phyloP scores from a whole-genome alignment of 2,888 invertebrate species.

The Agrochola circellaris region DNA sequence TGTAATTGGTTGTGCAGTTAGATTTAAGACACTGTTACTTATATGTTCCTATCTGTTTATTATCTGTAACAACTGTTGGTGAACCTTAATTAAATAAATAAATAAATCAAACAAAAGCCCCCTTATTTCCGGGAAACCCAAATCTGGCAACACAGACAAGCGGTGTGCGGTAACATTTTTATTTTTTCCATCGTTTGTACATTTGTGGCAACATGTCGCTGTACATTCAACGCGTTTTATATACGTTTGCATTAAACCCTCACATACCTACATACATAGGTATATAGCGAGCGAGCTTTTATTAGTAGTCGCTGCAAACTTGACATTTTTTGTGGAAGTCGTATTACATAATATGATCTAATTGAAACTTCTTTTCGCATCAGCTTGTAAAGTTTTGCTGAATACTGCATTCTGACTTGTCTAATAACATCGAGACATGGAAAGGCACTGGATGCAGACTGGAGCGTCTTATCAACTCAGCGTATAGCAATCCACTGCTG shows the following conservation, averaged over 20 bases:
- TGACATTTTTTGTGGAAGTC: constrained; percentile 25
- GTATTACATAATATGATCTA: constrained; percentile 26
- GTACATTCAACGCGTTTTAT: constrained; percentile 70
- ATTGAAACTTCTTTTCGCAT: constrained; percentile 13
- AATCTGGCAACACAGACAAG: constrained; percentile 47
- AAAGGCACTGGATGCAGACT: background rate
- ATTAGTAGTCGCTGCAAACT: constrained; percentile 29
- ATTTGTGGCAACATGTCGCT: constrained; percentile 70
- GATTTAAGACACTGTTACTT: too few species aligned
- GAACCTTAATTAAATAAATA: too few species aligned
- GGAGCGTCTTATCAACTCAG: background rate
- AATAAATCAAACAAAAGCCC: too few species aligned
- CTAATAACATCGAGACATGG: background rate
- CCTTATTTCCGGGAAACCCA: constrained; percentile 20
- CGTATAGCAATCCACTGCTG: too few species aligned
- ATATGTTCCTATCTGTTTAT: too few species aligned
- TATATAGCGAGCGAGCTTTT: constrained; percentile 21
- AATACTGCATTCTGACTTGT: background rate
- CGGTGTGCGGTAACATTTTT: constrained; percentile 69
- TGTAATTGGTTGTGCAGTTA: too few species aligned
- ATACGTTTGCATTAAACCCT: constrained; percentile 67
- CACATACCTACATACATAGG: background rate
- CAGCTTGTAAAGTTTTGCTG: constrained; percentile 1
- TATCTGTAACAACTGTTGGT: too few species aligned
- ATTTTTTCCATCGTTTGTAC: constrained; percentile 69